Conservation (phyloP, 2,797 vertebrate genomes). For the Phrynocephalus guinanensis region DNA sequence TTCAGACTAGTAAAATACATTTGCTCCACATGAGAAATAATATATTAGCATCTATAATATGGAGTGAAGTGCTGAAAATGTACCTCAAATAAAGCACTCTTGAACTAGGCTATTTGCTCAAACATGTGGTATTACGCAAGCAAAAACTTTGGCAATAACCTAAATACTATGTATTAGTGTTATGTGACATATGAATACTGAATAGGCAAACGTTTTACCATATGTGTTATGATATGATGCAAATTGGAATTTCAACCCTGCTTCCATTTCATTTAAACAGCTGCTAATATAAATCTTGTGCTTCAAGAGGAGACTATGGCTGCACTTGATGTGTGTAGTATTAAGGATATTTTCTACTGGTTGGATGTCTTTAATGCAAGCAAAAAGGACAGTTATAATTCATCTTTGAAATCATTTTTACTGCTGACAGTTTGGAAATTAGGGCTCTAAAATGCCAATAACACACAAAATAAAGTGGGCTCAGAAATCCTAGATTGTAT, state of each 20-base stretch:
- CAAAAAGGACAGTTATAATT: conserved; percentile 59
- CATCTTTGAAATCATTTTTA: conserved; percentile 53
- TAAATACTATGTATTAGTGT: conserved; percentile 33
- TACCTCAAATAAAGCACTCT: background rate
- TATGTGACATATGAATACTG: background rate
- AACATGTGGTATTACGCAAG: background rate
- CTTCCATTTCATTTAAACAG: conserved; percentile 41
- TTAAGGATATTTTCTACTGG: conserved; percentile 58
- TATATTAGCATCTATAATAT: background rate
- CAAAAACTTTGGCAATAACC: background rate
- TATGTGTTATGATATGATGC: conserved; percentile 21
- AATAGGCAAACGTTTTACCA: background rate
- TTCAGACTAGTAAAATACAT: background rate
- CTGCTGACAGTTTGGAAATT: conserved; percentile 55
- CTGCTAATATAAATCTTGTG: conserved; percentile 49
- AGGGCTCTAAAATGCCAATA: conserved; percentile 42
- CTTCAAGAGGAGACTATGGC: conserved; percentile 42
- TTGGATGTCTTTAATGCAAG: conserved; percentile 55
- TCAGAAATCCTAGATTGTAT: conserved; percentile 60
- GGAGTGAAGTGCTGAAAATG: background rate
- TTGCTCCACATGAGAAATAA: background rate
- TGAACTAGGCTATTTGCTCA: background rate
- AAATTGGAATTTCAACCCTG: conserved; percentile 36
- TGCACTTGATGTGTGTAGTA: conserved; percentile 44
- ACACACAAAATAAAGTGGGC: conserved; percentile 55